Evolutionary conservation across 2,113 vertebrate genomes (phyloP).

Genomic region (Lophotis ruficrista): DNA sequence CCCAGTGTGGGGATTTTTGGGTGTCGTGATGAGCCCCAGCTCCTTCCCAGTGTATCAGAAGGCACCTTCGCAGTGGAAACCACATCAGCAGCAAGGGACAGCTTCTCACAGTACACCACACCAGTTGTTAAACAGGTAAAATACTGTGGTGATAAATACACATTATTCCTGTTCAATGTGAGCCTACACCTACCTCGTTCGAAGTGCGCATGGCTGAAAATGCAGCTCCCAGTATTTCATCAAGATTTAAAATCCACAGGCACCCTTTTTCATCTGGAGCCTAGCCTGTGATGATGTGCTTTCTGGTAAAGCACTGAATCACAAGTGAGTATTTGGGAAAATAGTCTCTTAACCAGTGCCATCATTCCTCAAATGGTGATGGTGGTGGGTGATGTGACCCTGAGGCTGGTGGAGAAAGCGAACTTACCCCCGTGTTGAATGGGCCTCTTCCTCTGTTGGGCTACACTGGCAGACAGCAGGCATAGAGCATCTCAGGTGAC

Average conservation of each 20-base stretch:
- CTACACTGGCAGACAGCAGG: neutral
- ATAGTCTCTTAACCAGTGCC: neutral
- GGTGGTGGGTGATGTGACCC: neutral
- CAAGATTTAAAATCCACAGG: neutral
- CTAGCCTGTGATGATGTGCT: neutral
- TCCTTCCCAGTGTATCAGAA: rapidly evolving
- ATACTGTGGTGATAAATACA: rapidly evolving
- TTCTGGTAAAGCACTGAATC: neutral
- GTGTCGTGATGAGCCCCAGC: rapidly evolving
- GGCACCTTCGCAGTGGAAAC: neutral
- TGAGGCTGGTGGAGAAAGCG: neutral
- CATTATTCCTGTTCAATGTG: neutral
- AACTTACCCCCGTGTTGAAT: rapidly evolving
- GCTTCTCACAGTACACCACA: neutral
- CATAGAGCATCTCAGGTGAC: neutral
- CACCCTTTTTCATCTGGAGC: neutral
- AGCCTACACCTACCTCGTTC: neutral
- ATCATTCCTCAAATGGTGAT: neutral
- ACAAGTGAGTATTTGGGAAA: neutral
- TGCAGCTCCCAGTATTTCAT: neutral
- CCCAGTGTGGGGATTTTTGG: rapidly evolving
- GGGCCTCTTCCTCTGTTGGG: neutral
- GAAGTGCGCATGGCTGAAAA: neutral
- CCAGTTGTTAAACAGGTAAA: rapidly evolving
- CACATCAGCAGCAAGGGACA: neutral